These are phyloP conservation scores for Drosophila putrida DNA, from an alignment of 2,888 invertebrate genomes.

Conservation along the genomic window DNA sequence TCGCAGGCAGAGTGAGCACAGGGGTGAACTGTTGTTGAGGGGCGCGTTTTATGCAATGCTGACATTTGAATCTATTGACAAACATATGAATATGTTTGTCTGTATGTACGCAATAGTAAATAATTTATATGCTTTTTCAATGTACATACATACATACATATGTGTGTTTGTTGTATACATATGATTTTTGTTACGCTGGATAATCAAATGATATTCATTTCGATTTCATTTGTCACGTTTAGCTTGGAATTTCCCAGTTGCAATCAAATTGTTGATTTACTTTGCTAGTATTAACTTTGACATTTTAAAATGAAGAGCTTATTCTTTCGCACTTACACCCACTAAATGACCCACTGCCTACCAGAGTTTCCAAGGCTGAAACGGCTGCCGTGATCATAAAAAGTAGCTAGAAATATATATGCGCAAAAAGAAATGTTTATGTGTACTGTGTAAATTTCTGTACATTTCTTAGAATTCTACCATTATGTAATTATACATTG, in stretches of 20 bases:
- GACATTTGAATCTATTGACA: slow-evolving; percentile 17
- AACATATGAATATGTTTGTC: slow-evolving; percentile 13
- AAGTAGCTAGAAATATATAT: too few species aligned
- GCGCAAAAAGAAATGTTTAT: too few species aligned
- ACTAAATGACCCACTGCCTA: slow-evolving; percentile 7
- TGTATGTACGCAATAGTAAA: slow-evolving; percentile 7
- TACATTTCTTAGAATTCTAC: too few species aligned
- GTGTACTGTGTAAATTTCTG: too few species aligned
- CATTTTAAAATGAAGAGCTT: slow-evolving; percentile 46
- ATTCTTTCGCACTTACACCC: slow-evolving; percentile 2
- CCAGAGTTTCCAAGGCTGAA: too few species aligned
- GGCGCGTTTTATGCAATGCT: slow-evolving; percentile 64
- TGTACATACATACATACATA: background rate
- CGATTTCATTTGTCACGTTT: slow-evolving; percentile 52
- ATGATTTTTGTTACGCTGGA: slow-evolving; percentile 3
- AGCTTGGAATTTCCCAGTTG: background rate
- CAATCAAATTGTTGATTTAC: slow-evolving; percentile 20
- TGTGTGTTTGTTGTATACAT: background rate
- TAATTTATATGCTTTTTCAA: background rate
- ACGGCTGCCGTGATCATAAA: too few species aligned
- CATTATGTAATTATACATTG: too few species aligned
- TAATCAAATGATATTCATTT: slow-evolving; percentile 50
- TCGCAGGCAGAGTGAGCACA: slow-evolving; percentile 31
- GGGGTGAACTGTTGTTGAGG: slow-evolving; percentile 11
- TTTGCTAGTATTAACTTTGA: slow-evolving; percentile 66